Conservation (phyloP, 2,888 invertebrate genomes). For the Leucophora obtusa region DNA sequence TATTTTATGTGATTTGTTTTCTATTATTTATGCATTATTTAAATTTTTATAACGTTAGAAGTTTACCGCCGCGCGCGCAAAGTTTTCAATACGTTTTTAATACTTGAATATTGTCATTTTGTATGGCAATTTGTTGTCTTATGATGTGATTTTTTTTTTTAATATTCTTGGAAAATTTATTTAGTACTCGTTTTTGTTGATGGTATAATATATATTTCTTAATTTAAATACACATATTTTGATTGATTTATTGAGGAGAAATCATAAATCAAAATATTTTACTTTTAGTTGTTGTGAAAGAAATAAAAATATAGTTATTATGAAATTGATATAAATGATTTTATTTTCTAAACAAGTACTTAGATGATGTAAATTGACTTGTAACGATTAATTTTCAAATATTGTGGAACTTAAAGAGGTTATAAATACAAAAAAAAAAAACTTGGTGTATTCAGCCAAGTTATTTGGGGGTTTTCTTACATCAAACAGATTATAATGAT, state of each 20-base stretch:
- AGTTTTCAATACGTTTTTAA: constrained; percentile 32
- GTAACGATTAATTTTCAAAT: neutral
- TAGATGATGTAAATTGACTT: neutral
- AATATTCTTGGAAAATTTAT: constrained; percentile 22
- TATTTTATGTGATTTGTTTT: constrained; percentile 1
- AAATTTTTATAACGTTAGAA: constrained; percentile 34
- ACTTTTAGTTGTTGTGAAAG: neutral
- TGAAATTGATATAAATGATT: neutral
- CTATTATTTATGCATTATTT: constrained; percentile 45
- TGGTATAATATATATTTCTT: constrained; percentile 19
- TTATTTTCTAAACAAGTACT: neutral
- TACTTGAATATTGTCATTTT: neutral
- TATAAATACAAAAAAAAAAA: no score
- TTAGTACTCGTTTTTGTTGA: constrained; percentile 5
- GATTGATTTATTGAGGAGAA: constrained; percentile 60
- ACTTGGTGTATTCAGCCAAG: no score
- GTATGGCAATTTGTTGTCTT: constrained; percentile 11
- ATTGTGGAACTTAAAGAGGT: no score
- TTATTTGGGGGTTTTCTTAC: no score
- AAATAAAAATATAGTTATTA: neutral
- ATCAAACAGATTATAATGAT: no score
- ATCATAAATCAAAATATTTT: constrained; percentile 45
- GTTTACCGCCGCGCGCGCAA: constrained; percentile 37
- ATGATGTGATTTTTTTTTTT: constrained; percentile 26
- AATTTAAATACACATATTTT: constrained; percentile 58